Evolutionary conservation across 2,888 invertebrate species (phyloP).

Genomic region (Tenthredo amoena): DNA sequence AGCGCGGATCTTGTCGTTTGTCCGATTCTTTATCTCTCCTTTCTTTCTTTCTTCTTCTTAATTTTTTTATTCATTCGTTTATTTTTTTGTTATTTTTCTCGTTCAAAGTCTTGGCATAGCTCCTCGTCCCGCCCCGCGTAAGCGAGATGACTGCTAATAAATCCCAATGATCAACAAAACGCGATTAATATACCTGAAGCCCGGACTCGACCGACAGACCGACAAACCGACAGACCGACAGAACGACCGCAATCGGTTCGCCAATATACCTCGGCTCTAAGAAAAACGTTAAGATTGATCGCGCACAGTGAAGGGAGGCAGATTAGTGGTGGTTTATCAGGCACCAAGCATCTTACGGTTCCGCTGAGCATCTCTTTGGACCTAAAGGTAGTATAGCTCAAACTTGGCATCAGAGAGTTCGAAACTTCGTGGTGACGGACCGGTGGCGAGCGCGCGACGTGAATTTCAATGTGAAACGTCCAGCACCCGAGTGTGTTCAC

Average conservation of each 20-base stretch:
- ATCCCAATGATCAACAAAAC: slow-evolving; percentile 45
- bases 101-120: slow-evolving; percentile 26
- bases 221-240: slow-evolving; percentile 23
- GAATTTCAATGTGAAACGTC: slow-evolving; percentile 72
- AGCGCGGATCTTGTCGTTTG: background rate
- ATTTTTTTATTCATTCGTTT: background rate
- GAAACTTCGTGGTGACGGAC: slow-evolving; percentile 64
- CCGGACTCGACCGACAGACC: slow-evolving; percentile 23
- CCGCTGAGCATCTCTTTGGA: slow-evolving; percentile 57
- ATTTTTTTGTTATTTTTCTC: background rate
- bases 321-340: slow-evolving; percentile 70
- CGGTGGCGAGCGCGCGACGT: slow-evolving; percentile 70
- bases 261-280: slow-evolving; percentile 37
- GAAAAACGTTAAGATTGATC: slow-evolving; percentile 65
- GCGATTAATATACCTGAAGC: slow-evolving; percentile 43
- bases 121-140: slow-evolving; percentile 45
- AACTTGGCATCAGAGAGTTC: slow-evolving; percentile 53
- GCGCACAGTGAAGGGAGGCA: slow-evolving; percentile 60
- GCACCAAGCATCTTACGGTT: slow-evolving; percentile 60
- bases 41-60: background rate
- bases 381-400: slow-evolving; percentile 53
- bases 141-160: slow-evolving; percentile 50
- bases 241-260: slow-evolving; percentile 37
- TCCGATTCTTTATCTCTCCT: background rate
- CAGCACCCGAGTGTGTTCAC: slow-evolving; percentile 74